These are phyloP conservation scores for Galerucella nymphaeae DNA, from an alignment of 2,888 invertebrate genomes.

Conservation along the genomic window DNA sequence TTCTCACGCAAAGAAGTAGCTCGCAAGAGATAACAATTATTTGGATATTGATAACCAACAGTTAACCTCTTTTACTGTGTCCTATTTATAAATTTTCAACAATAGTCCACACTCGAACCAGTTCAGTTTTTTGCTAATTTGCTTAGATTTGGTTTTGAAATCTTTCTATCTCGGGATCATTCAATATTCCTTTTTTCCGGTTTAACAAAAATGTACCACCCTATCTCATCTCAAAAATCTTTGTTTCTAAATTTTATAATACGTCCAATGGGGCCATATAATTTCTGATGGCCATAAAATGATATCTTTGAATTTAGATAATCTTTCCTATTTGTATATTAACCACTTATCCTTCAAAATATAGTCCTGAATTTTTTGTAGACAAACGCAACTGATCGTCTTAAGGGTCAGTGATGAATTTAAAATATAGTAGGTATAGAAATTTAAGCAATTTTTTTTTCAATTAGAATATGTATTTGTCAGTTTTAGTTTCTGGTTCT, in stretches of 20 bases:
- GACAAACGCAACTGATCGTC: background rate
- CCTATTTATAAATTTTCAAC: too few species aligned
- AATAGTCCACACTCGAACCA: too few species aligned
- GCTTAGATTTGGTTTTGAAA: too few species aligned
- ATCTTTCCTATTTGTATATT: slow-evolving; percentile 24
- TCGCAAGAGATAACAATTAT: too few species aligned
- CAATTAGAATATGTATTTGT: too few species aligned
- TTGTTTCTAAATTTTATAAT: slow-evolving; percentile 10
- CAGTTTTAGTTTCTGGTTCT: too few species aligned
- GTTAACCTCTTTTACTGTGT: too few species aligned
- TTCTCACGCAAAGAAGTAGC: too few species aligned
- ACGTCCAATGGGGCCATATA: slow-evolving; percentile 9
- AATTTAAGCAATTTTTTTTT: too few species aligned
- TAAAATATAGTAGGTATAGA: too few species aligned
- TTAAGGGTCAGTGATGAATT: slow-evolving; percentile 15
- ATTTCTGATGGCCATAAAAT: slow-evolving; percentile 15
- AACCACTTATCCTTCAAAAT: slow-evolving; percentile 16
- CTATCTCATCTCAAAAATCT: slow-evolving; percentile 11
- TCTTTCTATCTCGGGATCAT: background rate
- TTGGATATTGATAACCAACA: too few species aligned
- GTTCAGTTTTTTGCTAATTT: too few species aligned
- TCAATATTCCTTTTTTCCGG: background rate
- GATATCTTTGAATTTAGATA: slow-evolving; percentile 23
- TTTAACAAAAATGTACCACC: background rate
- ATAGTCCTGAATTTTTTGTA: slow-evolving; percentile 9